Evolutionary conservation across 2,888 invertebrate genomes (phyloP).

Genomic region (Agrochola circellaris): DNA sequence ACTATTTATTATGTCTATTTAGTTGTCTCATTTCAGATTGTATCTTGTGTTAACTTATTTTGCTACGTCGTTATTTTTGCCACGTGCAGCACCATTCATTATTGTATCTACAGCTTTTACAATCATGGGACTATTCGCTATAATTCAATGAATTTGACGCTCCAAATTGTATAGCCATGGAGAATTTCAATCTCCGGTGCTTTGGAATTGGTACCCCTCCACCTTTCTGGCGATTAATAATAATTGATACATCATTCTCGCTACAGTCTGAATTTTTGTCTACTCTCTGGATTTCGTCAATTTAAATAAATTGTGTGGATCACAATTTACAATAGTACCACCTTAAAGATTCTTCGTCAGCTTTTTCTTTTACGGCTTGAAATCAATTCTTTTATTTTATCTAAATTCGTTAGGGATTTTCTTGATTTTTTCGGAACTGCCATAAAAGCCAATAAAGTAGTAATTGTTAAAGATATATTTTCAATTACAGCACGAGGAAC

Average conservation of each 20-base stretch:
- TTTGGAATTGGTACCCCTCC: conserved; percentile 7
- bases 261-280: background rate
- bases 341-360: background rate
- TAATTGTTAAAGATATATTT: background rate
- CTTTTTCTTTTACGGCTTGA: background rate
- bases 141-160: conserved; percentile 40
- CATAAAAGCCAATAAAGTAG: background rate
- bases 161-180: conserved; percentile 27
- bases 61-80: conserved; percentile 15
- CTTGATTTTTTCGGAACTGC: background rate
- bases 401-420: background rate
- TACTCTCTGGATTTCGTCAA: background rate
- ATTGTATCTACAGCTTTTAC: background rate
- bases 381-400: background rate
- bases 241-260: conserved; percentile 29
- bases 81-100: background rate
- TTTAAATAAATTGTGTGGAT: background rate
- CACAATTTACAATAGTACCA: background rate
- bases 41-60: conserved; percentile 15
- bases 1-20: conserved; percentile 15
- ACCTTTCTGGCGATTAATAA: background rate
- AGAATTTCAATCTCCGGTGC: conserved; percentile 48
- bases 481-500: conserved; percentile 83
- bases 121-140: conserved; percentile 23
- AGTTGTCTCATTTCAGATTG: conserved; percentile 31